Conservation (phyloP, 2,888 invertebrate genomes). For the Polydrusus cervinus region DNA sequence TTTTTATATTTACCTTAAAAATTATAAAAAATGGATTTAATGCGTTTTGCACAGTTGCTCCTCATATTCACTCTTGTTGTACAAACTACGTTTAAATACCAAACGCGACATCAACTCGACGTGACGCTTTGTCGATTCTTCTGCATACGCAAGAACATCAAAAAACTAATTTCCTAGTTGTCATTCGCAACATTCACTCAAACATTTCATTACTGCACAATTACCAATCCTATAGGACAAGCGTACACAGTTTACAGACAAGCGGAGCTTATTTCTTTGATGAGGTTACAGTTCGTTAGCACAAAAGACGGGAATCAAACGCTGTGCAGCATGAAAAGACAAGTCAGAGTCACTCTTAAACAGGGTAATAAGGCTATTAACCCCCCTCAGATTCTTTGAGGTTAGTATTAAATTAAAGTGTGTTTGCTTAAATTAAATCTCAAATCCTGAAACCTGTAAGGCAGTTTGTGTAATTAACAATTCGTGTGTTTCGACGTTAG, state of each 20-base stretch:
- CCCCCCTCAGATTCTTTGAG: conserved; percentile 19
- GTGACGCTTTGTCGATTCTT: background rate
- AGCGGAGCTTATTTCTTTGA: conserved; percentile 58
- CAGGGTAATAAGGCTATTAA: conserved; percentile 37
- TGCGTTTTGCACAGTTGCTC: too few relatives aligned
- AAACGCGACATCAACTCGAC: background rate
- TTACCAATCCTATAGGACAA: conserved; percentile 55
- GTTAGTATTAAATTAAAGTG: background rate
- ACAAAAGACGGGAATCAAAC: conserved; percentile 43
- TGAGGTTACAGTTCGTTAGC: conserved; percentile 64
- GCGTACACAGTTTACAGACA: conserved; percentile 23
- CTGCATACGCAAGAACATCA: conserved; percentile 57
- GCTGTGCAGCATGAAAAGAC: conserved; percentile 30
- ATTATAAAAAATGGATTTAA: too few relatives aligned
- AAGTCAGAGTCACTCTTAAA: conserved; percentile 25
- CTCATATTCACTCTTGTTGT: too few relatives aligned
- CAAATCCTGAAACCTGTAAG: background rate
- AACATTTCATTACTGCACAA: conserved; percentile 65
- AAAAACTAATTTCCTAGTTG: conserved; percentile 66
- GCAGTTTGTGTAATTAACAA: background rate
- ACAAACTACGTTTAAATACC: too few relatives aligned
- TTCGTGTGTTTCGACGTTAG: background rate
- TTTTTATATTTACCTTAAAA: too few relatives aligned
- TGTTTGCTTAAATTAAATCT: background rate
- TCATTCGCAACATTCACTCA: conserved; percentile 65